Evolutionary conservation across 1,140 invertebrate genomes (phyloP), one percentile per base, ranked within the genome.

Genomic region (Pomacea maculata): DNA sequence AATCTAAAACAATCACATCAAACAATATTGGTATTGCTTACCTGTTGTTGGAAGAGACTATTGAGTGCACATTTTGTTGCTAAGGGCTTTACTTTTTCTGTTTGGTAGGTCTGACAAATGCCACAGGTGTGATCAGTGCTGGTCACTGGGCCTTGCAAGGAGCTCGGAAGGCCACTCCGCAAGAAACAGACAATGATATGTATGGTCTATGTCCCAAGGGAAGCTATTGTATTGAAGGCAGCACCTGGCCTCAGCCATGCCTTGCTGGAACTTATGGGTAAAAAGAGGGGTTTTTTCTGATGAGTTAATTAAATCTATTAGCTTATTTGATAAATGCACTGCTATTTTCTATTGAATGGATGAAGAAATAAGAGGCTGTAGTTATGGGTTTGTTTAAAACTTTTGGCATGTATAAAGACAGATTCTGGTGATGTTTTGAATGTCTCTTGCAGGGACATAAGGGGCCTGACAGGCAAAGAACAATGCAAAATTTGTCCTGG

Each of bases 261-360:
- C 88, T 88, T 21, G 75, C 83, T n/a, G 89, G 89, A 64, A 90
- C 87, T 21, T 89, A 88, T 82, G 87, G 87, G 89, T 90, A 84
- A 83, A 82, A 83, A 65, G 17, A 68, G 68, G 2, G 68, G 6
- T 17, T 70, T 15, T n/a, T 70, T 70, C 21, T 70, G 12, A 25
- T 70, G 21, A 25, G 11, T n/a, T 25, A 70, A 70, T n/a, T 70
- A 70, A 34, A 34, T 6, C 1, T 70, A n/a, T 65, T 65, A 65
- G 17, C 64, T 4, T 65, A n/a, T 3, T 4, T 65, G 64, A n/a
- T 19, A 65, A n/a, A 65, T 65, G 3, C 6, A 45, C 2, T 45
- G 34, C 34, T 45, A 45, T 45, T 45, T 45, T 45, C 6, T 6
- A 45, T 45, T 45, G 34, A 45, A 45, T 45, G 34, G 34, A 45